Percentiles rank a stretch among this genome's conserved stretches.
phyloP scores from a whole-genome alignment of 2,113 vertebrate species.

The Dicentrarchus labrax region DNA sequence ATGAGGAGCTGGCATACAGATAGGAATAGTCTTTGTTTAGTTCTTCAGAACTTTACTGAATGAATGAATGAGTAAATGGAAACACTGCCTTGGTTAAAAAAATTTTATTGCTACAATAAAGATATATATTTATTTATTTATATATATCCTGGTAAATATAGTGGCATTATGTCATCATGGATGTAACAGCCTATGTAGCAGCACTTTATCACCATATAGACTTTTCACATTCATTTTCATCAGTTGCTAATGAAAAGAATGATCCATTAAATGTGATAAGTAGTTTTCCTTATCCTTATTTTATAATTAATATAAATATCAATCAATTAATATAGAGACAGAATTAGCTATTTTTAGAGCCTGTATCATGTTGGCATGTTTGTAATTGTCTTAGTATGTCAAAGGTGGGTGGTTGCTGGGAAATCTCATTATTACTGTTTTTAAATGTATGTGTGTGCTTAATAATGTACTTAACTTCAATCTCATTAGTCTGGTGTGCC shows the following conservation, averaged over 20 bases:
- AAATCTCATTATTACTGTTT: conserved; percentile 51
- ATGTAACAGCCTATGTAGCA: too few relatives aligned
- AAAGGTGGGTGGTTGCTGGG: conserved; percentile 12
- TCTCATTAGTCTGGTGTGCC: conserved; percentile 60
- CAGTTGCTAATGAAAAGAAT: neutral
- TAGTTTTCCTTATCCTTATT: neutral
- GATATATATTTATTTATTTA: neutral
- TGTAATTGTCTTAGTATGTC: neutral
- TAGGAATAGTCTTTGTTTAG: too few relatives aligned
- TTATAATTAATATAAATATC: neutral
- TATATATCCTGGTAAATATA: too few relatives aligned
- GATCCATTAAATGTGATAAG: neutral
- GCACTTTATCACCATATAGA: neutral
- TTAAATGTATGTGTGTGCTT: conserved; percentile 9
- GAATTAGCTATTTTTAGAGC: too few relatives aligned
- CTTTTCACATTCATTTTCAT: neutral
- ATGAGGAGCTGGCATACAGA: too few relatives aligned
- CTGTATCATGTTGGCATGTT: neutral
- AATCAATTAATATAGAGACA: too few relatives aligned
- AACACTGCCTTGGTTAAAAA: neutral
- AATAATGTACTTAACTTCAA: conserved; percentile 70
- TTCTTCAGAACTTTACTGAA: neutral
- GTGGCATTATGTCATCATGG: neutral
- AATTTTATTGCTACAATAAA: neutral
- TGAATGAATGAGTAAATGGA: neutral